Evolutionary conservation across 2,797 vertebrate species (phyloP), one percentile per base, ranked within the genome.

Genomic region (Cottoperca gobio): DNA sequence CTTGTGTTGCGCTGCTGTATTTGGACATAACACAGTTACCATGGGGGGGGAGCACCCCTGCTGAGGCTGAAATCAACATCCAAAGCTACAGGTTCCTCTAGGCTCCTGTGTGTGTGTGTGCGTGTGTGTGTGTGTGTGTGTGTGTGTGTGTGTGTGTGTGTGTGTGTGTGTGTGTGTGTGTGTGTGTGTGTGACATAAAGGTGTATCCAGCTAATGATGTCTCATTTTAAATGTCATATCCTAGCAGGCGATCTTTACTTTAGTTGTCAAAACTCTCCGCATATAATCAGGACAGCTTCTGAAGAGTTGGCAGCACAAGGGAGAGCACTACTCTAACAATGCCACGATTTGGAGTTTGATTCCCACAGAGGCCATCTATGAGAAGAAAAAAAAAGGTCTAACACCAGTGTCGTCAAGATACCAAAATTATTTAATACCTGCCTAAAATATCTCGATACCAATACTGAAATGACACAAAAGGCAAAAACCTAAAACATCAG

Each of bases 181-280:
- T 21, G 53, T 21, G 53, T 37, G 53, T 57, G 79, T 72, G n/a
- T 39, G 57, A 71, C 70, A 55, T 48, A 7, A 40, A 65, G 57
- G 71, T 67, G 53, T 31, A 61, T 55, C 21, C 46, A 42, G 63
- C 24, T 31, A 66, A 48, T 61, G 21, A 35, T 57, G 55, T 66
- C 52, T 78, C 77, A 70, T 84, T 82, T 72, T 63, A 83, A 89
- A 82, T 84, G 81, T 82, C 73, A 78, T 57, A 35, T 71, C 73
- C 45, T 62, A 43, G 67, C 78, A 70, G 79, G 74, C 9, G 46
- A 71, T 84, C 49, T 70, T 87, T 43, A 70, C 68, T 79, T 76
- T 33, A 64, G 65, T 33, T 76, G 28, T n/a, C 68, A 70, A 54
- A 59, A 50, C 33, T 40, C 28, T 42, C 46, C 57, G 19, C 42